Percentiles rank a stretch among this genome's conserved stretches.
phyloP scores from a whole-genome alignment of 1,140 invertebrate species.

The Psilanteris sp. region DNA sequence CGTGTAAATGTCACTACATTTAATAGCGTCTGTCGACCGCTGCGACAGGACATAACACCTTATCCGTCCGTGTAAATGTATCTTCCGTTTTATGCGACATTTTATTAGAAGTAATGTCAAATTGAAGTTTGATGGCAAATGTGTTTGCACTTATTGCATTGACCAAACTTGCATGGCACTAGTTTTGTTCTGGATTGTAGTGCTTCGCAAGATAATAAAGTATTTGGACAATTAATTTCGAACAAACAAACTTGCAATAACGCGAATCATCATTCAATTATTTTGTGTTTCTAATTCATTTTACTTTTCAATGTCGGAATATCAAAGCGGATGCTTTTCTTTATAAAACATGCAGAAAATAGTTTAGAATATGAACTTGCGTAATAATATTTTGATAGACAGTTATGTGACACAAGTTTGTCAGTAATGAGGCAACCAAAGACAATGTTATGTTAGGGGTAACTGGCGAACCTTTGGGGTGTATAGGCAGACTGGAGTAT shows the following conservation, averaged over 20 bases:
- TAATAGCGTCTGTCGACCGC: conserved; percentile 30
- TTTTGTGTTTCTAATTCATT: too few species aligned
- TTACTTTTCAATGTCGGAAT: too few species aligned
- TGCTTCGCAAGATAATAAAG: too few species aligned
- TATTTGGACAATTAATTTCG: too few species aligned
- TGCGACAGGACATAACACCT: conserved; percentile 23
- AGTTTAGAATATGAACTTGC: too few species aligned
- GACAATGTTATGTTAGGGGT: conserved; percentile 39
- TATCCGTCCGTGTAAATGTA: conserved; percentile 11
- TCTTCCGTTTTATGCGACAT: conserved; percentile 34
- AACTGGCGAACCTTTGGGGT: conserved; percentile 19
- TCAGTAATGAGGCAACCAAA: conserved; percentile 24
- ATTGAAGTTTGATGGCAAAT: conserved; percentile 14
- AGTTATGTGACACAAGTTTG: conserved; percentile 24
- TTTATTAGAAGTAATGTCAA: conserved; percentile 38
- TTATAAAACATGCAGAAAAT: too few species aligned
- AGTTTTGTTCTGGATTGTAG: too few species aligned
- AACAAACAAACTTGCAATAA: too few species aligned
- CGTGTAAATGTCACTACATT: conserved; percentile 47
- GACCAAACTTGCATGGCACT: too few species aligned
- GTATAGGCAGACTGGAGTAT: conserved; percentile 41
- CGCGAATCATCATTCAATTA: too few species aligned
- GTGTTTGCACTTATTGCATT: conserved; percentile 5
- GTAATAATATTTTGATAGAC: conserved; percentile 19
- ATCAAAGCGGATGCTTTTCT: too few species aligned